These are phyloP conservation scores for Lasaia peninsularis DNA, from an alignment of 1,140 invertebrate genomes.

Conservation along the genomic window DNA sequence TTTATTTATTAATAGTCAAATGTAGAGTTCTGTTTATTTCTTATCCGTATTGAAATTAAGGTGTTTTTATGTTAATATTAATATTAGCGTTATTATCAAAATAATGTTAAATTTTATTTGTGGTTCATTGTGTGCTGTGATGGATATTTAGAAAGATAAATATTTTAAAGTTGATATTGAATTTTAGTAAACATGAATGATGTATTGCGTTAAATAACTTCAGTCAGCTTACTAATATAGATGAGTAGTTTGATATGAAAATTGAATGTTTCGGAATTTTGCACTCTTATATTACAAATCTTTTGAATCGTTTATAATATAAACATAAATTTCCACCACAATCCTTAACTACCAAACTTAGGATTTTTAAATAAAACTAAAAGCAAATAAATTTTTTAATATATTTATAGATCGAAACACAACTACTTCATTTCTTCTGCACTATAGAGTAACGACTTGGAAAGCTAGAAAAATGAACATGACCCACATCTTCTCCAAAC, in stretches of 20 bases:
- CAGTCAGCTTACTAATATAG: background rate
- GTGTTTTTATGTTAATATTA: no score
- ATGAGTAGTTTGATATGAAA: background rate
- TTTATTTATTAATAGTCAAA: no score
- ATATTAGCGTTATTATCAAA: background rate
- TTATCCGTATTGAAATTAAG: no score
- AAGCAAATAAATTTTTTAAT: conserved; percentile 9
- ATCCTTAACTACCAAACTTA: background rate
- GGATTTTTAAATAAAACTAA: background rate
- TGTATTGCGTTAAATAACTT: background rate
- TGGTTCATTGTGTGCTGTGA: conserved; percentile 9
- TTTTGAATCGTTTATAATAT: no score
- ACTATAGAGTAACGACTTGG: background rate
- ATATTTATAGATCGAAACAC: background rate
- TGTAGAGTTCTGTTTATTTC: no score
- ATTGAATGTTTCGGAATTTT: background rate
- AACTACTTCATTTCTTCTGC: background rate
- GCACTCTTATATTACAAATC: background rate
- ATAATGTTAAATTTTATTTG: conserved; percentile 6
- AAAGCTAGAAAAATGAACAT: background rate
- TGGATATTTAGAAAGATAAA: background rate
- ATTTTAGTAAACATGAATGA: background rate
- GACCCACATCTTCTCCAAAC: background rate
- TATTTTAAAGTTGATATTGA: background rate
- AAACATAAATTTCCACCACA: background rate